Conservation (phyloP, 2,888 invertebrate species). For the Oxystoma pomonae region DNA sequence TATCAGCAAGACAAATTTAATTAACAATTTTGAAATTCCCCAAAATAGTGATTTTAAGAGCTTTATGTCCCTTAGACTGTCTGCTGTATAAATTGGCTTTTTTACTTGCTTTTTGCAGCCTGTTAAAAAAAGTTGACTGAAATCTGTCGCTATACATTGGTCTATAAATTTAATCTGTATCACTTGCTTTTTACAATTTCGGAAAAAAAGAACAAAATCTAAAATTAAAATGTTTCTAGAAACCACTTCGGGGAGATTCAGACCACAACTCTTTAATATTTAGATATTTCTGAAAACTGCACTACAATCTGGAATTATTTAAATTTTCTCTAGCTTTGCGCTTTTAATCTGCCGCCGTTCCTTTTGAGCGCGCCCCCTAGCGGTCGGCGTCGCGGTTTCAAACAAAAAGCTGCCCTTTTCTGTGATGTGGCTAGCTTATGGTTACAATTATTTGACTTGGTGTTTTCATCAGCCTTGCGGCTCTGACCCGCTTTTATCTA, state of each 20-base stretch:
- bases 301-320: too few species aligned
- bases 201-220: too few species aligned
- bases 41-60: too few species aligned
- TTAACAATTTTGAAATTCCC: too few species aligned
- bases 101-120: too few species aligned
- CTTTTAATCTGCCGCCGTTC: not conserved
- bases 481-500: not conserved
- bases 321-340: not conserved
- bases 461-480: not conserved
- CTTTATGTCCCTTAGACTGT: too few species aligned
- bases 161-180: too few species aligned
- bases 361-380: not conserved
- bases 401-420: not conserved
- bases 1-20: too few species aligned
- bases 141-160: too few species aligned
- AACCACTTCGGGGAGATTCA: not conserved
- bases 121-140: too few species aligned
- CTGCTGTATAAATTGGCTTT: too few species aligned
- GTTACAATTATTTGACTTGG: slow-evolving; percentile 2
- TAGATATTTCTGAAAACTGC: not conserved
- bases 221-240: not conserved
- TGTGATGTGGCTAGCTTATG: not conserved
- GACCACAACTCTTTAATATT: not conserved
- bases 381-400: not conserved
- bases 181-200: too few species aligned